Evolutionary conservation across 1,140 invertebrate species (phyloP), one percentile per base, ranked within the genome.

Genomic region (Helicoverpa armigera): DNA sequence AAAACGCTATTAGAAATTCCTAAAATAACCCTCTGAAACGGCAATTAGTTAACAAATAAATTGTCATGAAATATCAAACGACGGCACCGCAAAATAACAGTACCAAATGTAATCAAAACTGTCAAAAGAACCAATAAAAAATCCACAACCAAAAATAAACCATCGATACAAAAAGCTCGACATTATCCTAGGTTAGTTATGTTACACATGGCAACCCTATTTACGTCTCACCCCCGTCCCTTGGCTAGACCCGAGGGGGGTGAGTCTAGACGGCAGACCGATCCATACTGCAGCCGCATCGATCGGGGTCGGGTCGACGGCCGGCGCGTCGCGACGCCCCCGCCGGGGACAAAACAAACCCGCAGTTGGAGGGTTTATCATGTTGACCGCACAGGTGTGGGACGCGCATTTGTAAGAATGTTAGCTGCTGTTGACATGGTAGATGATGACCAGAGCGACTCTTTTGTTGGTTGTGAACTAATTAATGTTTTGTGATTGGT

Each of bases 221-320:
- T 48, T 79, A 80, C 76, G 83, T 85, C 83, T 86, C 73, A 79
- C 83, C 82, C 89, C 85, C 86, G 85, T 87, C 88, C 86, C 85
- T 83, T 81, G 67, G 50, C 67, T 70, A 70, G 67, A 70, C 81
- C 81, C 61, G 53, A 31, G 67, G 79, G 82, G 79, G 80, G 82
- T 69, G 82, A 82, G 90, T 88, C 89, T 94, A 90, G 91, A 91
- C 90, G 87, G 84, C 84, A 88, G 90, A 92, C 88, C 87, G 90
- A 91, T 91, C 88, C 84, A 91, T 90, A 92, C 88, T 89, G 89
- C 88, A 23, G 91, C 87, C 82, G 89, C 89, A 90, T 92, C 90
- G 90, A 90, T 93, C 93, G 84, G 80, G 79, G 84, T 83, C 84
- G 79, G 86, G 83, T 85, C 83, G 88, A 79, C 93, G 81, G 67